These are phyloP conservation scores for Aramus guarauna DNA, from an alignment of 2,113 vertebrate genomes.

Conservation along the genomic window DNA sequence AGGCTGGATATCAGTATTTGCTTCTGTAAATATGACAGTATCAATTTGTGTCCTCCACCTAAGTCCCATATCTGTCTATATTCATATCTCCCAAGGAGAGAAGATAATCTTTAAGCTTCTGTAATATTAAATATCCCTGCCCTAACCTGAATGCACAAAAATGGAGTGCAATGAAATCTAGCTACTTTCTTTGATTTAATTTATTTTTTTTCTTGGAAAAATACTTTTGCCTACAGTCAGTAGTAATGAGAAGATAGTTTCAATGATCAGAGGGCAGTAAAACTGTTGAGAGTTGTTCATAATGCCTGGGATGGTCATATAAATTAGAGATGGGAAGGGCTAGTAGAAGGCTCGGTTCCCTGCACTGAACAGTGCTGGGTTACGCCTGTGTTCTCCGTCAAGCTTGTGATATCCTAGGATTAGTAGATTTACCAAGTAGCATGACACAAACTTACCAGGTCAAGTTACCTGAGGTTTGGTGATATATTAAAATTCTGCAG, in stretches of 20 bases:
- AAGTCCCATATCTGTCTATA: background rate
- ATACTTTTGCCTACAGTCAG: background rate
- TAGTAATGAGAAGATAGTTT: background rate
- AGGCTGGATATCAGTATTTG: conserved; percentile 25
- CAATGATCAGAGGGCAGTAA: background rate
- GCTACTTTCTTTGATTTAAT: conserved; percentile 11
- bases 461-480: background rate
- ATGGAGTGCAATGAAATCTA: conserved; percentile 29
- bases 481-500: background rate
- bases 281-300: background rate
- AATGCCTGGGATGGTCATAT: background rate
- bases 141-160: conserved; percentile 24
- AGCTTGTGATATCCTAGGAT: background rate
- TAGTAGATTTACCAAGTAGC: background rate
- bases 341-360: background rate
- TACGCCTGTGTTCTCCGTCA: background rate
- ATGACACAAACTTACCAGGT: background rate
- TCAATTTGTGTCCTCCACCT: background rate
- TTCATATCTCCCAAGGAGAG: conserved; percentile 63
- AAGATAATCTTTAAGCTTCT: conserved; percentile 43
- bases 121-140: background rate
- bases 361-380: background rate
- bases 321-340: background rate
- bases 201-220: conserved; percentile 42
- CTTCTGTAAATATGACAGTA: conserved; percentile 27